These are phyloP conservation scores for Chromis chromis DNA, from an alignment of 2,797 vertebrate species.

Conservation along the genomic window DNA sequence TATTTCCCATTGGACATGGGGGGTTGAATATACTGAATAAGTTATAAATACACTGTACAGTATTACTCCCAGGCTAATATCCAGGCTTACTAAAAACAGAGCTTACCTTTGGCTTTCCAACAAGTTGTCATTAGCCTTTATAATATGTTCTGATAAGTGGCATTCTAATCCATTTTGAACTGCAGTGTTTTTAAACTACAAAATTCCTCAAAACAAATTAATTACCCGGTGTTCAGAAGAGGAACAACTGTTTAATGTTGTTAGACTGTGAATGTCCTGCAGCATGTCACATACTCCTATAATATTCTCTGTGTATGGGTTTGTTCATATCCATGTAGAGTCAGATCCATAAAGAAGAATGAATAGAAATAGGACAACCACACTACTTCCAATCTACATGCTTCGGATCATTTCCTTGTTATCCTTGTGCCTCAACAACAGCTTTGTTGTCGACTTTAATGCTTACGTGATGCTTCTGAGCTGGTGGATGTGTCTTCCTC, in stretches of 20 bases:
- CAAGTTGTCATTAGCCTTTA: not conserved
- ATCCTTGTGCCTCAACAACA: not conserved
- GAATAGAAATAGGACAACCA: not conserved
- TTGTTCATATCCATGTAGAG: not conserved
- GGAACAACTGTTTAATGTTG: not conserved
- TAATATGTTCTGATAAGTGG: not conserved
- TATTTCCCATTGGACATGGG: not conserved
- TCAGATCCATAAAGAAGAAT: not conserved
- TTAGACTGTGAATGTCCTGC: not conserved
- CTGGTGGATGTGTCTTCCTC: conserved; percentile 91
- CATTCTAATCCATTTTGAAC: not conserved
- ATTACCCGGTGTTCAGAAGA: not conserved
- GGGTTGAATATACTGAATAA: not conserved
- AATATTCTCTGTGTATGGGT: not conserved
- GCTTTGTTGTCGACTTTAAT: not conserved
- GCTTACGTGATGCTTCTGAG: conserved; percentile 87
- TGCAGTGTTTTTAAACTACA: not conserved
- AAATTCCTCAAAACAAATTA: not conserved
- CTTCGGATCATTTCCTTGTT: not conserved
- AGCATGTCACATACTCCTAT: not conserved
- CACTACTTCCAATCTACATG: too few species aligned
- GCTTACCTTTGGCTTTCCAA: not conserved
- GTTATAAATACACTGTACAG: not conserved
- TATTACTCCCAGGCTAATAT: not conserved
- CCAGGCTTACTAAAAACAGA: not conserved